These are phyloP conservation scores for Poecilia picta DNA, from an alignment of 2,797 vertebrate species.

Conservation along the genomic window DNA sequence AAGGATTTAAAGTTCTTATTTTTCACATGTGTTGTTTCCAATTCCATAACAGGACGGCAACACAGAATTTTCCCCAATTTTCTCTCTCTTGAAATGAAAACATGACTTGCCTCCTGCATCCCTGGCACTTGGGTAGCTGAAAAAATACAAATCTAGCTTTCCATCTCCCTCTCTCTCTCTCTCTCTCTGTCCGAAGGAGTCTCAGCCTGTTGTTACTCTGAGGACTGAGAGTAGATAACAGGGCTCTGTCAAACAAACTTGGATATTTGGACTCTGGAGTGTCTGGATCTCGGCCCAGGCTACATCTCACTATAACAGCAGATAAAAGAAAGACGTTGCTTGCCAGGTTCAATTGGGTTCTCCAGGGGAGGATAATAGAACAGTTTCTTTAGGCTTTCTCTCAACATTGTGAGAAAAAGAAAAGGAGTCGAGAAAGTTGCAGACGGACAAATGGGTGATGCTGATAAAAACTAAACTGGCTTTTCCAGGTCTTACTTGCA, in stretches of 20 bases:
- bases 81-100: background rate
- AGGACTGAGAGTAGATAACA: background rate
- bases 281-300: background rate
- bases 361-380: background rate
- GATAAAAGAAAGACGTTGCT: background rate
- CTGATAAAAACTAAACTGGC: background rate
- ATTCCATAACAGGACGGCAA: background rate
- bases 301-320: background rate
- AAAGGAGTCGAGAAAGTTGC: background rate
- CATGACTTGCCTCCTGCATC: background rate
- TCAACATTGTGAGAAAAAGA: background rate
- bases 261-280: background rate
- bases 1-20: background rate
- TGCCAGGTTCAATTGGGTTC: background rate
- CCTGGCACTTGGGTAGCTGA: background rate
- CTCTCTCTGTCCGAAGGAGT: background rate
- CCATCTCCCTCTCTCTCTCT: background rate
- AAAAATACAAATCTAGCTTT: background rate
- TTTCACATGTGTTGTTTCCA: background rate
- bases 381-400: background rate
- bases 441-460: background rate
- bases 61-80: background rate
- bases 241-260: background rate
- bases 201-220: background rate
- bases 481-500: background rate